These are phyloP conservation scores for Brachionichthys hirsutus DNA, from an alignment of 2,113 vertebrate species.

Conservation along the genomic window DNA sequence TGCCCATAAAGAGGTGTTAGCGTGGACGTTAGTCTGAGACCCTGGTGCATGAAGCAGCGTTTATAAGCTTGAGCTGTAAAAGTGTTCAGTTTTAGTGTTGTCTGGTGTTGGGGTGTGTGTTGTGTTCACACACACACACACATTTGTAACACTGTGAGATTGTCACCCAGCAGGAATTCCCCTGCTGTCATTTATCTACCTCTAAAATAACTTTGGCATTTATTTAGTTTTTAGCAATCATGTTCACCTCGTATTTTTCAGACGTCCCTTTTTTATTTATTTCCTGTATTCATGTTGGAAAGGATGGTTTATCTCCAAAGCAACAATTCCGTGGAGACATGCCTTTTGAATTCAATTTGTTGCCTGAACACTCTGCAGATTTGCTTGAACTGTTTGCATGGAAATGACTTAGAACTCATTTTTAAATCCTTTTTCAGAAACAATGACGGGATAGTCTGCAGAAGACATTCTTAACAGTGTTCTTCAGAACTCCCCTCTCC, in stretches of 20 bases:
- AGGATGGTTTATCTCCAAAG: background rate
- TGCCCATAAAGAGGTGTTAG: constrained; percentile 34
- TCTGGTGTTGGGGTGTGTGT: constrained; percentile 9
- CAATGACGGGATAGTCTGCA: background rate
- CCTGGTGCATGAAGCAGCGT: constrained; percentile 13
- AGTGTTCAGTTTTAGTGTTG: constrained; percentile 14
- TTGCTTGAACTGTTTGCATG: background rate
- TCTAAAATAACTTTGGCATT: constrained; percentile 30
- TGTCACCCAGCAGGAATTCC: constrained; percentile 40
- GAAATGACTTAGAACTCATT: too few relatives aligned
- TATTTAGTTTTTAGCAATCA: background rate
- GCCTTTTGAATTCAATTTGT: too few relatives aligned
- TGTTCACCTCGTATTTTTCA: background rate
- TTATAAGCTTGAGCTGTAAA: constrained; percentile 39
- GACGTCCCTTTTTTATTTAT: background rate
- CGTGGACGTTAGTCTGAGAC: constrained; percentile 9
- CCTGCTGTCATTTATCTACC: constrained; percentile 33
- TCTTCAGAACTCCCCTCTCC: background rate
- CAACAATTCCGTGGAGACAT: too few relatives aligned
- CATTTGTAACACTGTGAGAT: constrained; percentile 1
- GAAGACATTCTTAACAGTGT: background rate
- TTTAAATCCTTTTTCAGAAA: background rate
- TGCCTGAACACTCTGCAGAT: background rate
- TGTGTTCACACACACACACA: constrained; percentile 31
- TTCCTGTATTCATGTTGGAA: constrained; percentile 11